Conservation (phyloP, 2,797 vertebrate species). For the Platyrinchus mystaceus region DNA sequence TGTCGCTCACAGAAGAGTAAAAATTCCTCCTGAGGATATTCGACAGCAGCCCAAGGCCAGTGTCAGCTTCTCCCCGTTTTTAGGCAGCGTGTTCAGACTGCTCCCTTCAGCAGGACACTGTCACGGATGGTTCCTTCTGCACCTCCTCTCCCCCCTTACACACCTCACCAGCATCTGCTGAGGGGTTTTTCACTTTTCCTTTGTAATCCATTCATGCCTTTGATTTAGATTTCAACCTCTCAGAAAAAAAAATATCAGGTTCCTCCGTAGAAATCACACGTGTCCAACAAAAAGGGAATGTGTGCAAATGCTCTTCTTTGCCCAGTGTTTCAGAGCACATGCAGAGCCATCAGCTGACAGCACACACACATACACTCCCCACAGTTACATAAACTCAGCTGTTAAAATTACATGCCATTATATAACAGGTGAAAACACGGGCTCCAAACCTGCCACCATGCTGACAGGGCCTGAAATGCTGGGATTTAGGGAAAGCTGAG, state of each 20-base stretch:
- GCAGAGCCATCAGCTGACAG: slow-evolving; percentile 6
- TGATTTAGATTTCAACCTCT: not conserved
- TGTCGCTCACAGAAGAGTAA: not conserved
- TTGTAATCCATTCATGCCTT: not conserved
- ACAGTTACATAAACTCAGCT: slow-evolving; percentile 41
- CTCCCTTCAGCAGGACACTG: not conserved
- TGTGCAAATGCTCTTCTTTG: not conserved
- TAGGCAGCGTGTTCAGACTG: not conserved
- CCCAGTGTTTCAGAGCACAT: not conserved
- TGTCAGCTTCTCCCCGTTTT: not conserved
- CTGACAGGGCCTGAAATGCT: not conserved
- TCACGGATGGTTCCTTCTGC: not conserved
- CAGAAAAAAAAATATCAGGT: not conserved
- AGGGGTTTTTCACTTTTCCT: not conserved
- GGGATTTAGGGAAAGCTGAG: not conserved
- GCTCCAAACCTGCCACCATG: slow-evolving; percentile 32
- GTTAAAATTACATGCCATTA: slow-evolving; percentile 49
- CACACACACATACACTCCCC: not conserved
- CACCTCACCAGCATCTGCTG: not conserved
- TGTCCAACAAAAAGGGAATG: not conserved
- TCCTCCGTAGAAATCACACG: not conserved
- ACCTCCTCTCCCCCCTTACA: not conserved
- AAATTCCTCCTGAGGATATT: not conserved
- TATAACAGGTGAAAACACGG: slow-evolving; percentile 41
- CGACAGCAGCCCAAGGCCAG: not conserved